Evolutionary conservation across 2,888 invertebrate species (phyloP), one percentile per base, ranked within the genome.

Genomic region (Drosophila fulvimacula): DNA sequence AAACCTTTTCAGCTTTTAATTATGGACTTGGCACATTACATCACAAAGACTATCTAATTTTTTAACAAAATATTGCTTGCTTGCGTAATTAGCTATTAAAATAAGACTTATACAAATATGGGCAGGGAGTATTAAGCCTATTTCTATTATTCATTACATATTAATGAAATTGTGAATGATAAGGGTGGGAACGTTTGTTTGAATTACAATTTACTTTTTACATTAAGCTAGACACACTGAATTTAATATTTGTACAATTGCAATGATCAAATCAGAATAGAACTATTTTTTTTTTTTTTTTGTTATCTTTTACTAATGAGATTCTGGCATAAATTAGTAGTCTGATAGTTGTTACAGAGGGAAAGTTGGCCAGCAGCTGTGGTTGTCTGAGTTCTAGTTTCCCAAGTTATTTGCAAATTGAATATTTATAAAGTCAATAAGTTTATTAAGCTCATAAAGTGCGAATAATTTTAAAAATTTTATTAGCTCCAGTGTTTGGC

Each of bases 241-340:
- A 60, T 70, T 61, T 36, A 36, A 66, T 52, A 55, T 61, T 65
- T 59, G 2, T 46, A 42, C 64, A 68, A 64, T 57, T 48, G 46
- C 52, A 60, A 53, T 63, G 39, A 55, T 57, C 24, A 59, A 71
- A 64, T 65, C 46, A 55, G 42, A 60, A 51, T 64, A 41, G 15
- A 5, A 17, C 1, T 9, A 15, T 15, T 7, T 19, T 34, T 62
- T 73, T 57, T 69, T 62, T 19, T 34, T 62, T 73, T 57, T 69
- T 62, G 42, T 71, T 86, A 81, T 75, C 84, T 73, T 63, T 61
- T 69, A 56, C 59, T 60, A 71, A 71, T 76, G 48, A 38, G 48
- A 78, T 74, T 75, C 81, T 48, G 44, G 75, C 58, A 81, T 87
- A 57, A 68, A 87, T 87, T 87, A 79, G 6, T 15, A 21, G 19